Base-by-base conservation (phyloP, 1,140 invertebrate genomes). In the Phthorimaea operculella region DNA sequence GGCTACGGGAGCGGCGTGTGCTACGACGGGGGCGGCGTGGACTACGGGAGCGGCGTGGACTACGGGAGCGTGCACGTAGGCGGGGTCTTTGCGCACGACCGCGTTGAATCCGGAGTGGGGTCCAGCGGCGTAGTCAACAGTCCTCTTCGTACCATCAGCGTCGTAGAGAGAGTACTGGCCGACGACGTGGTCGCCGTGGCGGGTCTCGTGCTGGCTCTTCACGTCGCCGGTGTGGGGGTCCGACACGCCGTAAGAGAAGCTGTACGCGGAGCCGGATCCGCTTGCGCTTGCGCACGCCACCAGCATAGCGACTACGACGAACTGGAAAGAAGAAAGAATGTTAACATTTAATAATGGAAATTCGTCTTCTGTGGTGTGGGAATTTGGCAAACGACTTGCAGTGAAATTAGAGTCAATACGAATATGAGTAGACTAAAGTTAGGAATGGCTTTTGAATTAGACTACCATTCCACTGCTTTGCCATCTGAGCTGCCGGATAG, bases 141-240 rank as follows among this genome's bases (percentile, higher is more conserved):
- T 87, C 33, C 86, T 74, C 64, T 79, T 80, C 47, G 79, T 76
- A 54, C 86, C 86, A 56, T 87, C 86, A 39, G 86, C 80, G 50
- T 87, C 86, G 50, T 83, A 61, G 8, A 86, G 71, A 7, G 82
- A 79, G 70, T 86, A 86, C 57, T 79, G 74, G 50, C 89, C 89
- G 54, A 85, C 79, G 9, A 90, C 88, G 36, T 83, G 63, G 68
- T 89, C 88, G 0, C 89, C 89, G 57, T 85, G 72, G 36, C 86
- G 74, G 54, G 73, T 82, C 73, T 87, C 86, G 51, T 86, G 74
- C 57, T 86, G 83, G 59, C 75, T 77, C 75, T 88, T 87, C 9
- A 82, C 76, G 59, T 88, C 86, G 45, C 88, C 85, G 68, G 79
- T 89, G 71, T 81, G 80, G 7, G 83, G 76, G 73, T 87, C 86